Conservation (phyloP, 2,888 invertebrate species). For the Gandaritis pyraliata region DNA sequence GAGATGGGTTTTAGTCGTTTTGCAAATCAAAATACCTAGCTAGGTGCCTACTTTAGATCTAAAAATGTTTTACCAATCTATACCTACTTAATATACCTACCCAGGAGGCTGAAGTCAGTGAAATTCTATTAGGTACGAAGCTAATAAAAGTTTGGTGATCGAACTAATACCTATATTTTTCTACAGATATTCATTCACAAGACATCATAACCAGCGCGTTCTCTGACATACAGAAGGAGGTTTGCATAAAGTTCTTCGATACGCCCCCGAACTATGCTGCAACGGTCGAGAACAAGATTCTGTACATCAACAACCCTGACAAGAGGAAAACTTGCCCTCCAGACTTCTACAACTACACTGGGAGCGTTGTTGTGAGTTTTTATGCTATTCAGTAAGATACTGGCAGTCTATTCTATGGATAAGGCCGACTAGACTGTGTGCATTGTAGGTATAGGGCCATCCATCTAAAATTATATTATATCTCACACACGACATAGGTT, state of each 20-base stretch:
- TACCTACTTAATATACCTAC: no score
- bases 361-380: conserved; percentile 58
- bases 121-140: not conserved
- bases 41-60: no score
- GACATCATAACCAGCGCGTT: conserved; percentile 60
- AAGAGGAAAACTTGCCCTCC: conserved; percentile 62
- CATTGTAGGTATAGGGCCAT: no score
- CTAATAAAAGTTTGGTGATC: not conserved
- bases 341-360: conserved; percentile 50
- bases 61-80: no score
- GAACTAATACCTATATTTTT: not conserved
- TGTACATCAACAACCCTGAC: conserved; percentile 65
- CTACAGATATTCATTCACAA: conserved; percentile 67
- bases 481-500: no score
- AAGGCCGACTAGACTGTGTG: no score
- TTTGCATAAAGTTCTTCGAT: conserved; percentile 72
- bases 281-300: conserved; percentile 46
- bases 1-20: no score
- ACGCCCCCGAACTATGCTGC: conserved; percentile 51
- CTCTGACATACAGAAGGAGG: conserved; percentile 56
- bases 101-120: no score
- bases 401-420: no score
- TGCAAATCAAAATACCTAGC: no score
- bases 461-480: no score
- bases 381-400: no score